Evolutionary conservation across 2,113 vertebrate genomes (phyloP), one percentile per base, ranked within the genome.

Genomic region (Crypturellus undulatus): DNA sequence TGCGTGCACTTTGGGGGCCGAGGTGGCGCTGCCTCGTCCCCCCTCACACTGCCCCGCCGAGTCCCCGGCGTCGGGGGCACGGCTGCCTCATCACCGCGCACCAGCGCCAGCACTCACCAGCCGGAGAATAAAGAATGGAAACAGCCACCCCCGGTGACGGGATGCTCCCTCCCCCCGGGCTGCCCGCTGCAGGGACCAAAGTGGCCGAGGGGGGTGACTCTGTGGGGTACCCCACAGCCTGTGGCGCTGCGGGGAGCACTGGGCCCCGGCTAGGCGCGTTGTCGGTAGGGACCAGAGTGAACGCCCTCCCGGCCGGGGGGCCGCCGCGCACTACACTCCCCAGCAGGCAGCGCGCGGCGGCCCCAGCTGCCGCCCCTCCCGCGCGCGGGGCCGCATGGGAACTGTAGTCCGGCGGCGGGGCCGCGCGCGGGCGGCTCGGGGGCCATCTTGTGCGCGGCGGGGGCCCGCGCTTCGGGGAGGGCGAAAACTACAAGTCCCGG

Each of bases 61-160:
- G 51, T 25, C 51, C 51, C 51, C 20, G 12, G 12, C 25, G 17
- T 13, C 12, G 51, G 51, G 51, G 24, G 8, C 51, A 52, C 12
- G 51, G 51, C 24, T 7, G 6, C 25, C 25, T 11, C 25, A 8
- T 52, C 51, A 12, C 51, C 14, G 51, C 25, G 6, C 14, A 12
- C 11, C n/a, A n/a, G n/a, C 51, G 8, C 70, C 9, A 9, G 52
- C 65, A 60, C 87, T 38, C 51, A 52, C 51, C 24, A 54, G 52
- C 26, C 52, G 9, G 77, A 10, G 34, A 95, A 95, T 92, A 95
- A 95, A 95, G 47, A 3, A 63, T 56, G 63, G 45, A 85, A 93
- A 56, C 3, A 11, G 64, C 59, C 24, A 30, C 22, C 9, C n/a
- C n/a, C n/a, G n/a, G n/a, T n/a, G n/a, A n/a, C n/a, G n/a, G n/a